Evolutionary conservation across 2,888 invertebrate genomes (phyloP), one percentile per base, ranked within the genome.

Genomic region (Muschampia plurimacula): DNA sequence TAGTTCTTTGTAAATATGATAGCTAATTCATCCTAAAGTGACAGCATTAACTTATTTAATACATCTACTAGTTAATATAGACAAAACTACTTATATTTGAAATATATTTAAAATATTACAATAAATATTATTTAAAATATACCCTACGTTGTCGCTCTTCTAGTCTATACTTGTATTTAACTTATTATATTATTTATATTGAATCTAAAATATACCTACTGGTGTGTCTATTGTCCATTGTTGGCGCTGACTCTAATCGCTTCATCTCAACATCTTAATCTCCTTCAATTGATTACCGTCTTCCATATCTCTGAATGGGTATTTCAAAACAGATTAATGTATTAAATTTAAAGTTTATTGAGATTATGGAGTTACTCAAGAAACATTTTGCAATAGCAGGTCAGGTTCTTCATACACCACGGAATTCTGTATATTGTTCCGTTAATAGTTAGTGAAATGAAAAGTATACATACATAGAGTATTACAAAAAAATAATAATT

Each of bases 141-240:
- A 4, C n/a, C n/a, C n/a, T 49, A 49, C 49, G 49, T 49, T 49
- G 41, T 41, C 41, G 41, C 41, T 41, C 41, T 8, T 9, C 41
- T 4, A 6, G 4, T 49, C 49, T 49, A 49, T 49, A 41, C 6
- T 49, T 49, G 49, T 49, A 49, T n/a, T 8, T n/a, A 49, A 49
- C 3, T 49, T 46, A 46, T 55, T 15, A 55, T 22, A 55, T 22
- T 22, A 55, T 55, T 55, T 15, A 22, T 46, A 55, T n/a, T 63
- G 22, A 22, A 41, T 39, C 36, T 15, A 9, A 52, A 63, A 39
- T 69, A 15, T 55, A 55, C 63, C 22, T 22, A 22, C 22, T 69
- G 69, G 41, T 63, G 28, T 69, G n/a, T 63, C 69, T 28, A 63
- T 69, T 69, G 63, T 69, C 69, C 55, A 69, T 69, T 69, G 69